A percentile compares a stretch with the other conserved stretches of the same genome.
Conservation (phyloP, 2,797 vertebrate species). For the Antrozous pallidus region DNA sequence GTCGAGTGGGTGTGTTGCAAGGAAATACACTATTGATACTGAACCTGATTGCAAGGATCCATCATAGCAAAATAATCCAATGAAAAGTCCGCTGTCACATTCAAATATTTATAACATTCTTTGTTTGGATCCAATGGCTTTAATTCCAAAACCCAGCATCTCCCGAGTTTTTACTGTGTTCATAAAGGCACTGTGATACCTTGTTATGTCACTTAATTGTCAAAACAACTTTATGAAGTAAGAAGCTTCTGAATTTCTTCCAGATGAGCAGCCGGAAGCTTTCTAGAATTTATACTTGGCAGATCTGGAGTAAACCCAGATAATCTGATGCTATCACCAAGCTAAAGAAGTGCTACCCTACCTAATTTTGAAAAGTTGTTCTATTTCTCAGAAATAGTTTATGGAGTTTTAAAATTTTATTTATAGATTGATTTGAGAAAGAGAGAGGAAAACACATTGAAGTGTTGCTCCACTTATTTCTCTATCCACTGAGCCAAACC, state of each 20-base stretch:
- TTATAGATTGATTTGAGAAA: neutral
- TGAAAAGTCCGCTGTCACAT: neutral
- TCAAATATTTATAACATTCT: neutral
- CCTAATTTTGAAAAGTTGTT: neutral
- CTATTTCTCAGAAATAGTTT: conserved; percentile 15
- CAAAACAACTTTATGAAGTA: neutral
- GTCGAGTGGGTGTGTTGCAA: neutral
- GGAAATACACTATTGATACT: neutral
- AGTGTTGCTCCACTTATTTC: neutral
- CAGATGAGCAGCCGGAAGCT: neutral
- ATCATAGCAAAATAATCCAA: neutral
- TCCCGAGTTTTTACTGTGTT: neutral
- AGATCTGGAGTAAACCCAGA: neutral
- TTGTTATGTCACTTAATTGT: neutral
- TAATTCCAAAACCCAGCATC: neutral
- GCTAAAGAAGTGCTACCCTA: neutral
- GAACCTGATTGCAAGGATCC: neutral
- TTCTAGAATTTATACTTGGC: neutral
- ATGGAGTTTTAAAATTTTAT: neutral
- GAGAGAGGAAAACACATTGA: neutral
- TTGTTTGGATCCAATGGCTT: neutral
- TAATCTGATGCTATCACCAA: neutral
- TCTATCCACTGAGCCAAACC: neutral
- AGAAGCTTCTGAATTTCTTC: neutral
- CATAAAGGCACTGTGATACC: neutral